Conservation (phyloP, 2,113 vertebrate genomes). For the Haplochromis vanheusdeni region DNA sequence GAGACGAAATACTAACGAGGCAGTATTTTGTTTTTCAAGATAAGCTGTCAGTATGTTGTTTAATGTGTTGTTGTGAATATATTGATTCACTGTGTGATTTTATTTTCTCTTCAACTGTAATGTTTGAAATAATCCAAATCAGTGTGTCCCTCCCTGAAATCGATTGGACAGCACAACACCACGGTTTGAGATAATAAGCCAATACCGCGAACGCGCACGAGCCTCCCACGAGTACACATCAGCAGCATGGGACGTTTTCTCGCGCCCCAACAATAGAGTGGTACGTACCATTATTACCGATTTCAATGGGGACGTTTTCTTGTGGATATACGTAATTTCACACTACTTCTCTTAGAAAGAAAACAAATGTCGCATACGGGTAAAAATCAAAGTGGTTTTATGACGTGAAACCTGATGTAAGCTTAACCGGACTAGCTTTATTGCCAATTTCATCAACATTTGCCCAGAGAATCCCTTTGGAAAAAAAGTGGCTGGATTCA, state of each 20-base stretch:
- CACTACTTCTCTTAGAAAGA: background rate
- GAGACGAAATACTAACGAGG: background rate
- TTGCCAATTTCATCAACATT: background rate
- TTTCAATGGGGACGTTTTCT: constrained; percentile 37
- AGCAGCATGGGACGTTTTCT: constrained; percentile 42
- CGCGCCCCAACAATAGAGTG: constrained; percentile 74
- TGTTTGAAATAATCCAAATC: background rate
- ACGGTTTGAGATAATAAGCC: background rate
- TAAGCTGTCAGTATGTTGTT: background rate
- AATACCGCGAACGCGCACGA: constrained; percentile 21
- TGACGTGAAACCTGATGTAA: background rate
- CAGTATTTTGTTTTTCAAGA: background rate
- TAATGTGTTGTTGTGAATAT: background rate
- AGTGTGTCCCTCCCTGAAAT: background rate
- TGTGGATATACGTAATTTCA: background rate
- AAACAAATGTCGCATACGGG: too few relatives aligned
- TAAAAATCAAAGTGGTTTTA: background rate
- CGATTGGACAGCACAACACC: constrained; percentile 8
- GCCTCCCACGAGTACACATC: constrained; percentile 33
- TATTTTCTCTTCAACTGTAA: background rate
- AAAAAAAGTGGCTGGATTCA: constrained; percentile 36
- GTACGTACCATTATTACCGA: constrained; percentile 64
- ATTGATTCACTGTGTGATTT: background rate
- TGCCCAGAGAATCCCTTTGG: constrained; percentile 22
- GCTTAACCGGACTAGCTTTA: background rate